A percentile compares a stretch with the other conserved stretches of the same genome.
These are phyloP conservation scores for Dermolepida albohirtum DNA, from an alignment of 2,888 invertebrate species.

Conservation along the genomic window DNA sequence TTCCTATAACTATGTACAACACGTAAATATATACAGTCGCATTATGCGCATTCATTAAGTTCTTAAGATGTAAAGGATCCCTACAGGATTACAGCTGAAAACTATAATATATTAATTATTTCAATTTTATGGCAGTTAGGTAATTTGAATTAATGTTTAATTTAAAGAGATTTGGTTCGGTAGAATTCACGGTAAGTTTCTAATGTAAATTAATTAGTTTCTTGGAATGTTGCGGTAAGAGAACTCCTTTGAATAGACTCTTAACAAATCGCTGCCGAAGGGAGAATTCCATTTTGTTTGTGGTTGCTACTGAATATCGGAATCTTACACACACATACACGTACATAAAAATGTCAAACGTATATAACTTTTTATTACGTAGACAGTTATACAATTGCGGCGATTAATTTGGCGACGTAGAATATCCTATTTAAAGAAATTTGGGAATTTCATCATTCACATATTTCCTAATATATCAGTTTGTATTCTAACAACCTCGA, in stretches of 20 bases:
- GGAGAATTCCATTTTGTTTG: conserved; percentile 34
- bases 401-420: conserved; percentile 12
- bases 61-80: neutral
- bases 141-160: conserved; percentile 36
- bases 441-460: no score
- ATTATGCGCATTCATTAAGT: neutral
- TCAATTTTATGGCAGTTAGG: conserved; percentile 23
- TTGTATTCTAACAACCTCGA: no score
- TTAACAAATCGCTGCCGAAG: conserved; percentile 40
- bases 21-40: neutral
- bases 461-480: no score
- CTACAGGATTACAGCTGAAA: neutral
- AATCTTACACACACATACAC: neutral
- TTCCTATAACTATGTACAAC: neutral
- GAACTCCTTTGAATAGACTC: conserved; percentile 27
- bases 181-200: conserved; percentile 29
- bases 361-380: conserved; percentile 21
- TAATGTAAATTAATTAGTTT: conserved; percentile 40
- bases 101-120: conserved; percentile 23
- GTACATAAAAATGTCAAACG: neutral
- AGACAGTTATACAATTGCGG: conserved; percentile 4
- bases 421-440: no score
- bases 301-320: conserved; percentile 24
- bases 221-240: conserved; percentile 37
- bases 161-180: conserved; percentile 31